Evolutionary conservation across 2,888 invertebrate genomes (phyloP).

Genomic region (Erebia aethiops): DNA sequence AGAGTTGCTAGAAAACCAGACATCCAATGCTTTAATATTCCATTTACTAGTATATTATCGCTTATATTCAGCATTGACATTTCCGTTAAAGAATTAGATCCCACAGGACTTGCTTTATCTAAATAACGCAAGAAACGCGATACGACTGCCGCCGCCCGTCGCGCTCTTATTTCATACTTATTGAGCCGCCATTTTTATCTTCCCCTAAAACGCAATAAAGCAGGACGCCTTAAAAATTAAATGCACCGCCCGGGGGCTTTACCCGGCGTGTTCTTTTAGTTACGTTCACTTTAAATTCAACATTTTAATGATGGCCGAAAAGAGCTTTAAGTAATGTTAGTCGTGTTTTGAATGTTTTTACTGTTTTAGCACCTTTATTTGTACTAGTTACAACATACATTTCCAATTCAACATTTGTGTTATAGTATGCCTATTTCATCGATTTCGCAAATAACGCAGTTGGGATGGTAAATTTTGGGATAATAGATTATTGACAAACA

Average conservation of each 20-base stretch:
- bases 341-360: constrained; percentile 13
- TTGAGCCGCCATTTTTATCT: constrained; percentile 72
- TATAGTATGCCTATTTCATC: no score
- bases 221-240: constrained; percentile 67
- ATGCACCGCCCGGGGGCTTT: constrained; percentile 45
- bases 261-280: constrained; percentile 30
- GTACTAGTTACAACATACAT: not conserved
- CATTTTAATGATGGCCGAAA: constrained; percentile 35
- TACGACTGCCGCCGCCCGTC: constrained; percentile 42
- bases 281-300: constrained; percentile 25
- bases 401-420: no score
- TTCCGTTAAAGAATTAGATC: constrained; percentile 43
- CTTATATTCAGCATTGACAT: constrained; percentile 36
- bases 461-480: no score
- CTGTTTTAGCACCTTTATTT: not conserved
- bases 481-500: no score
- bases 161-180: constrained; percentile 68
- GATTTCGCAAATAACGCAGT: no score
- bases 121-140: constrained; percentile 45
- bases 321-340: constrained; percentile 9
- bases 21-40: not conserved
- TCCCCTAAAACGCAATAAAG: constrained; percentile 65
- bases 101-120: constrained; percentile 44
- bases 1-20: no score
- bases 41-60: constrained; percentile 7